Conservation (phyloP, 2,113 vertebrate species). For the Aptenodytes patagonicus region DNA sequence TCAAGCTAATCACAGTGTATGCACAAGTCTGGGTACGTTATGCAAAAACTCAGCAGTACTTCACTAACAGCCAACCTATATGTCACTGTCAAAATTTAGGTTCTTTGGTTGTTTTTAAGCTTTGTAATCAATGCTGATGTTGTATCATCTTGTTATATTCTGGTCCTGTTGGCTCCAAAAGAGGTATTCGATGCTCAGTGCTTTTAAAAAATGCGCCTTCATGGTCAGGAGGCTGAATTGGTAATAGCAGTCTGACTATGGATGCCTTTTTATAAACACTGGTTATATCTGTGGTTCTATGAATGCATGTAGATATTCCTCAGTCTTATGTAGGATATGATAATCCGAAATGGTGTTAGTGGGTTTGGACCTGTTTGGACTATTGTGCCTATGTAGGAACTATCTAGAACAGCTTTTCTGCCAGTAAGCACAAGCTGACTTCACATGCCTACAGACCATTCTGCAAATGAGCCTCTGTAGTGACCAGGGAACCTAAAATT, state of each 20-base stretch:
- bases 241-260: neutral
- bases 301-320: neutral
- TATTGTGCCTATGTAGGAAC: neutral
- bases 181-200: neutral
- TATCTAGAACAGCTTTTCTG: neutral
- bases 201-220: neutral
- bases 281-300: neutral
- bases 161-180: neutral
- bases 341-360: neutral
- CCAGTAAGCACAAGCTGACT: slow-evolving; percentile 6
- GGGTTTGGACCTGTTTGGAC: neutral
- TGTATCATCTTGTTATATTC: neutral
- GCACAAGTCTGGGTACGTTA: neutral
- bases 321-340: neutral
- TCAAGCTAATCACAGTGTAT: neutral
- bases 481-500: slow-evolving; percentile 73
- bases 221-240: neutral
- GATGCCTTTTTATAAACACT: neutral
- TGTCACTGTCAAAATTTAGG: neutral
- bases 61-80: neutral
- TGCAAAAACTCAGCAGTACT: neutral
- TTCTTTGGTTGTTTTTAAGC: neutral
- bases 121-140: neutral
- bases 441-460: neutral
- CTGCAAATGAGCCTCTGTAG: slow-evolving; percentile 49